phyloP scores from a whole-genome alignment of 2,888 invertebrate species.

The Hypena proboscidalis region DNA sequence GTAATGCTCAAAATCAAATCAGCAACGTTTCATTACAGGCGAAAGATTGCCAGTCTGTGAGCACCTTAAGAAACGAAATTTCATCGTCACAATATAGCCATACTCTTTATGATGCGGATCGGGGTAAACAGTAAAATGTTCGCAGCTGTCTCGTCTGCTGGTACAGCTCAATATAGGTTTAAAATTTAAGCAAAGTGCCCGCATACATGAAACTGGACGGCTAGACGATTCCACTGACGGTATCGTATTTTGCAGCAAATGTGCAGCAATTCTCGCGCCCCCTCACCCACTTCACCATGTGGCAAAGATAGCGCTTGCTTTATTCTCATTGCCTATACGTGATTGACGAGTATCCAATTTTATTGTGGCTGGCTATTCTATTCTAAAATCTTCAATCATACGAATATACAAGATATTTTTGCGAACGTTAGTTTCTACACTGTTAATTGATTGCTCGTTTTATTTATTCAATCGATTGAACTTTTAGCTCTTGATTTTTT shows the following conservation, averaged over 20 bases:
- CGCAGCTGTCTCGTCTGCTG: no score
- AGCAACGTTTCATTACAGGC: no score
- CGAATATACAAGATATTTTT: slow-evolving; percentile 23
- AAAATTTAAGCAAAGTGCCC: slow-evolving; percentile 50
- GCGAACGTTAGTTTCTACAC: no score
- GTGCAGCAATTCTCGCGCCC: slow-evolving; percentile 16
- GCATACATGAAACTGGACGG: slow-evolving; percentile 50
- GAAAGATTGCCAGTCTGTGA: no score
- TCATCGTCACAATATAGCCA: no score
- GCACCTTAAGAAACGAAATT: no score
- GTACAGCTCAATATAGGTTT: slow-evolving; percentile 40
- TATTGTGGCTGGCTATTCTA: slow-evolving; percentile 41
- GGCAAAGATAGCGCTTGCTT: slow-evolving; percentile 53
- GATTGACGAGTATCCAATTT: slow-evolving; percentile 56
- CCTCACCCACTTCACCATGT: slow-evolving; percentile 38
- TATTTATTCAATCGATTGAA: no score
- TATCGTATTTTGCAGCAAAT: slow-evolving; percentile 51
- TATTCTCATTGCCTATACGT: slow-evolving; percentile 52
- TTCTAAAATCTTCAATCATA: slow-evolving; percentile 27
- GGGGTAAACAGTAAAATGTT: slow-evolving; percentile 11
- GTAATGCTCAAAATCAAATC: no score
- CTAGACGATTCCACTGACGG: slow-evolving; percentile 54
- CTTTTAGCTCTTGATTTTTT: no score
- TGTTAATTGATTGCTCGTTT: no score
- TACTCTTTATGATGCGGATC: slow-evolving; percentile 16